Conservation (phyloP, 2,113 vertebrate species). For the Scortum barcoo region DNA sequence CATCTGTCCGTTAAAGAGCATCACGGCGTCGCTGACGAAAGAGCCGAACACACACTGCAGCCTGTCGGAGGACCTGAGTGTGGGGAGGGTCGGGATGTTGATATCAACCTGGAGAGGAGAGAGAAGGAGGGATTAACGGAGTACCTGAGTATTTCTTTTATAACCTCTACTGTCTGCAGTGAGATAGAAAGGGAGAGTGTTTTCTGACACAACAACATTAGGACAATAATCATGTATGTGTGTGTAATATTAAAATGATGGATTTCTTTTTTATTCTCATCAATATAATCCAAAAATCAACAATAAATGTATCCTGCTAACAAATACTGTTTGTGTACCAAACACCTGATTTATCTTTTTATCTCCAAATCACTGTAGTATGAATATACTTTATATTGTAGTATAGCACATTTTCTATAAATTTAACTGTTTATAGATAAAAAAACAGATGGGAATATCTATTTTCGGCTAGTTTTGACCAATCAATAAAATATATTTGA, state of each 20-base stretch:
- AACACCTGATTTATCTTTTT: too few relatives aligned
- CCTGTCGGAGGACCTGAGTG: conserved; percentile 26
- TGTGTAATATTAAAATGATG: too few relatives aligned
- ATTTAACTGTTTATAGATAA: neutral
- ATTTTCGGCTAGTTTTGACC: neutral
- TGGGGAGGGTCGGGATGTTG: conserved; percentile 70
- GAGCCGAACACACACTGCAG: conserved; percentile 69
- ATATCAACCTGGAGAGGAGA: conserved; percentile 75
- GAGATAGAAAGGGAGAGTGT: neutral
- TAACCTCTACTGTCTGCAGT: neutral
- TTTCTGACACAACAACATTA: neutral
- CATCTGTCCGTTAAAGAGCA: accelerated
- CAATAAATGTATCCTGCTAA: neutral
- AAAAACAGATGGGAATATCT: neutral
- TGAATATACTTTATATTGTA: too few relatives aligned
- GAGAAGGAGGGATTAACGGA: neutral
- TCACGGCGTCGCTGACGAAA: neutral
- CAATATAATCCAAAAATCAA: neutral
- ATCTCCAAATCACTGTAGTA: too few relatives aligned
- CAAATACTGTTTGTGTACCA: too few relatives aligned
- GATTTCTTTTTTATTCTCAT: too few relatives aligned
- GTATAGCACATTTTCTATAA: neutral
- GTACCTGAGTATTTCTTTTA: too few relatives aligned
- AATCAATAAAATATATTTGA: neutral
- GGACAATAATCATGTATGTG: neutral